Evolutionary conservation across 1,140 invertebrate genomes (phyloP).

Genomic region (Cryptotermes secundus): DNA sequence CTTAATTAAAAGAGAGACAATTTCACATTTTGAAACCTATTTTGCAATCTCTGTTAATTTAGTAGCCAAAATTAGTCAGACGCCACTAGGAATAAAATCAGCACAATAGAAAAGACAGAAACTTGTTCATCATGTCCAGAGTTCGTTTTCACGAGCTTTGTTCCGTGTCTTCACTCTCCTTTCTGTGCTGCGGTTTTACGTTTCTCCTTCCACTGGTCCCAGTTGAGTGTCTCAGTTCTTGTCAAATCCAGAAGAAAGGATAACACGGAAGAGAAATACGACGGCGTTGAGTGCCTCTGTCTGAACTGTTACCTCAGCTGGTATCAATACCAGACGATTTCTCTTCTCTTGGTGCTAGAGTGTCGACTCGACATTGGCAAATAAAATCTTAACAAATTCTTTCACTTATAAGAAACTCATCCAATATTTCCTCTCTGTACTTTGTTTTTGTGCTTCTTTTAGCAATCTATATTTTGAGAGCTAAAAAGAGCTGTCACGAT

Average conservation of each 20-base stretch:
- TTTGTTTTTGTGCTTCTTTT: not conserved
- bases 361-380: too few species aligned
- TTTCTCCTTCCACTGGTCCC: not conserved
- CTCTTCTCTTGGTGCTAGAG: not conserved
- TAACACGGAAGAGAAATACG: not conserved
- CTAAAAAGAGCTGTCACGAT: slow-evolving; percentile 12
- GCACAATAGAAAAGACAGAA: too few species aligned
- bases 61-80: too few species aligned
- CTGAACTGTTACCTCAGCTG: not conserved
- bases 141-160: not conserved
- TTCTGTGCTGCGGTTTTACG: not conserved
- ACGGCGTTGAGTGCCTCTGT: not conserved
- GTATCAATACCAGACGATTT: not conserved
- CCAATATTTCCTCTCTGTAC: not conserved
- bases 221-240: not conserved
- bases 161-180: not conserved
- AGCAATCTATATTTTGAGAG: not conserved
- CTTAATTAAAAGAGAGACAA: too few species aligned
- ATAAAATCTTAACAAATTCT: slow-evolving; percentile 7
- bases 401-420: not conserved
- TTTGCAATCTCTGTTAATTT: too few species aligned
- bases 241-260: not conserved
- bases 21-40: too few species aligned
- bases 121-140: too few species aligned
- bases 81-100: too few species aligned